A percentile compares a stretch with the other conserved stretches of the same genome.
phyloP scores from a whole-genome alignment of 2,797 vertebrate genomes.

The Eleutherodactylus coqui region DNA sequence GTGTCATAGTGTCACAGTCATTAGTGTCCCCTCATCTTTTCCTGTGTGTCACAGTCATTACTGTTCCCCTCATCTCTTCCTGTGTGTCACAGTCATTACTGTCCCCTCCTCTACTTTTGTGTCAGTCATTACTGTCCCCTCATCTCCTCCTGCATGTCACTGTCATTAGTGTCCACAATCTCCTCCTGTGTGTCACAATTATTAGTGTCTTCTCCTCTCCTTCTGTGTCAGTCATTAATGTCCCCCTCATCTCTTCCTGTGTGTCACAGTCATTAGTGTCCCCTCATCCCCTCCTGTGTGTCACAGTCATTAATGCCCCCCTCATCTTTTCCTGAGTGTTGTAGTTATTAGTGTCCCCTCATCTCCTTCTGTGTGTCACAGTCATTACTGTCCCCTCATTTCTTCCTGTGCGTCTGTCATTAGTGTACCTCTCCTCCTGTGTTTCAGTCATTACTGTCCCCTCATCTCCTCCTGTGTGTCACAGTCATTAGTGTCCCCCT shows the following conservation, averaged over 20 bases:
- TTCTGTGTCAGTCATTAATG: neutral
- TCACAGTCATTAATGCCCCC: too few relatives aligned
- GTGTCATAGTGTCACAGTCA: neutral
- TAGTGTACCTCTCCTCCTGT: too few relatives aligned
- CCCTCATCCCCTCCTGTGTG: neutral
- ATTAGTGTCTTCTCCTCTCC: neutral
- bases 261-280: neutral
- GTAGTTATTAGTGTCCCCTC: neutral
- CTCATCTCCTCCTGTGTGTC: too few relatives aligned
- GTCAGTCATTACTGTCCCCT: neutral
- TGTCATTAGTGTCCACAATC: neutral
- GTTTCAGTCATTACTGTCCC: too few relatives aligned
- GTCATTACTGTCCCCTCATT: neutral
- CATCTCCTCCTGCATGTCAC: neutral
- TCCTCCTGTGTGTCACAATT: too few relatives aligned
- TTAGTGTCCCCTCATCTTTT: neutral
- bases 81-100: neutral
- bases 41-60: neutral
- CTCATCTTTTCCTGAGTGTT: neutral
- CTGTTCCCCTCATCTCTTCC: neutral
- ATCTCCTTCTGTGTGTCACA: neutral
- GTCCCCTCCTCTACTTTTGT: neutral
- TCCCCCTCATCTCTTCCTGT: neutral
- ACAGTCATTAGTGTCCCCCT: too few relatives aligned
- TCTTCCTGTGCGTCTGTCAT: neutral